Evolutionary conservation across 2,888 invertebrate genomes (phyloP), one percentile per base, ranked within the genome.

Genomic region (Gryllus longicercus): DNA sequence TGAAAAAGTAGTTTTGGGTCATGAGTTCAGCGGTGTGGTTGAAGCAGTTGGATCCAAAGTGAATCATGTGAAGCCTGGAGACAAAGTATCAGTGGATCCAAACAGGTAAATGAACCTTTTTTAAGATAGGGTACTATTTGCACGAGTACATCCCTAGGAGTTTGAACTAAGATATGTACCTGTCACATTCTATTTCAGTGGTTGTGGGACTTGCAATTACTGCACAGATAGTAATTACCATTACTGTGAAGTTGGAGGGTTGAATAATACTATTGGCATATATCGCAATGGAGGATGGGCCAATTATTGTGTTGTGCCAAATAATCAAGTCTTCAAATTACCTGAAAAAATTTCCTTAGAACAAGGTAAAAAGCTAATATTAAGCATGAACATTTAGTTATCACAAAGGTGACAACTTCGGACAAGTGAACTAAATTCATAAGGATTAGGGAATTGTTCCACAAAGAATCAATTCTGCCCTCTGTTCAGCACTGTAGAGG

Each of bases 221-320:
- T 94, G 94, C 84, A 92, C 91, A 76, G 86, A 85, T 3, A 93
- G 92, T 0, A 88, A 87, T 50, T 93, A 93, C 84, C 92, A 93
- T 83, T 91, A 91, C 85, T 94, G 93, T 83, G 84, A 87, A 8
- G 84, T 84, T 0, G 92, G 91, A 18, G 92, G 92, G 0, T 88
- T 91, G 81, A 90, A 91, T 84, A 90, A 87, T 82, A 92, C 92
- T 0, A 87, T 93, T 0, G 93, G 94, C 0, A 92, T 93, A 79
- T 91, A 87, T 85, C 86, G 86, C 51, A 88, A 93, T 82, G 93
- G 93, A 0, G 93, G 93, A 38, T 93, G 93, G 92, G 91, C 93
- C 0, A 90, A 92, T 82, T 93, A 91, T 84, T 89, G 88, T n/a
- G 78, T 88, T 23, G 90, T 90, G 1, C 92, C 93, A 0, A 90